Conservation (phyloP, 2,797 vertebrate genomes). For the Discoglossus pictus region DNA sequence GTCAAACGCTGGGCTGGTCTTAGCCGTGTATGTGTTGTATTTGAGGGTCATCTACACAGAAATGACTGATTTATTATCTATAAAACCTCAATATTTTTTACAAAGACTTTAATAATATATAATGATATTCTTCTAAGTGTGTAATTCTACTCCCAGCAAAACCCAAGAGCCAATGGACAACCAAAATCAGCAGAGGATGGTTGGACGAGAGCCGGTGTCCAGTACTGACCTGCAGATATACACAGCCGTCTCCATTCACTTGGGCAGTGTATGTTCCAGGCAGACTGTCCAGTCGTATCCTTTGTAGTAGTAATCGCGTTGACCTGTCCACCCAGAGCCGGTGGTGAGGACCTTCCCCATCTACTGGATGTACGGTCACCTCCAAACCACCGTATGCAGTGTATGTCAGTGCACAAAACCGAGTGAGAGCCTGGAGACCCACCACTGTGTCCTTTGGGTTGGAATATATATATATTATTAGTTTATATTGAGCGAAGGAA, state of each 20-base stretch:
- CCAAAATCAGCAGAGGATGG: too few species aligned
- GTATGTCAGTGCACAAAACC: constrained; percentile 59
- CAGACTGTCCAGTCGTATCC: constrained; percentile 51
- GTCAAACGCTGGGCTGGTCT: constrained; percentile 37
- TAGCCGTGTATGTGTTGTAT: constrained; percentile 55
- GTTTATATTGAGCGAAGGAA: too few species aligned
- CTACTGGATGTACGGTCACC: constrained; percentile 58
- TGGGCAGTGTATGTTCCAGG: constrained; percentile 57
- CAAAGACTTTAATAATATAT: too few species aligned
- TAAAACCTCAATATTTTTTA: too few species aligned
- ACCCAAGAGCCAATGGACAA: too few species aligned
- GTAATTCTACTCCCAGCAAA: too few species aligned
- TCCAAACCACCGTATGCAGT: constrained; percentile 40
- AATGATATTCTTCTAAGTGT: too few species aligned
- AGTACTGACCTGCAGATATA: constrained; percentile 64
- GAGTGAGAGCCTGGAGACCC: constrained; percentile 65
- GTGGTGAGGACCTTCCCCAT: constrained; percentile 41
- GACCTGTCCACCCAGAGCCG: constrained; percentile 58
- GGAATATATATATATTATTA: too few species aligned
- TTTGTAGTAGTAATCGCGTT: constrained; percentile 66
- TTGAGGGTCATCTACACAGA: constrained; percentile 53
- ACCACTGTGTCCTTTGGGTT: constrained; percentile 69
- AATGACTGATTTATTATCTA: not conserved
- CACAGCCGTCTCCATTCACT: constrained; percentile 59
- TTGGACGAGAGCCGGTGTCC: too few species aligned